phyloP scores from a whole-genome alignment of 2,888 invertebrate genomes.

The Pseudococcus jackbeardsleyi region DNA sequence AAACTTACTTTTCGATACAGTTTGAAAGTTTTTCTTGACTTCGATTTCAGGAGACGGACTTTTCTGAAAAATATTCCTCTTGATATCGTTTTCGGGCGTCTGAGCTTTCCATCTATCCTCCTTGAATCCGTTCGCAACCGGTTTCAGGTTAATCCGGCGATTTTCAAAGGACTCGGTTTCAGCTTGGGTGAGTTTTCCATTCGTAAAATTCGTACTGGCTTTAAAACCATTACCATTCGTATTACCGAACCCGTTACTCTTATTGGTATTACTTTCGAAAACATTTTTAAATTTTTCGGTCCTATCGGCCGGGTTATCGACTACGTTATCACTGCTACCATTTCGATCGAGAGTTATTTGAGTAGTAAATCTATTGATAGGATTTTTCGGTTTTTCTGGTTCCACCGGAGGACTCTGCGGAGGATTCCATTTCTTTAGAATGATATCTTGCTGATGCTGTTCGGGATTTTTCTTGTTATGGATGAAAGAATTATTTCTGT shows the following conservation, averaged over 20 bases:
- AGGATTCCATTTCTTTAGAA: conserved; percentile 53
- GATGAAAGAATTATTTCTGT: neutral
- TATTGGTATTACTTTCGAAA: conserved; percentile 22
- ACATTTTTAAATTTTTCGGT: conserved; percentile 36
- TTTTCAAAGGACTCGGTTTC: conserved; percentile 3
- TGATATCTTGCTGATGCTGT: conserved; percentile 58
- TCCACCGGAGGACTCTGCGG: neutral
- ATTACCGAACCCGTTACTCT: neutral
- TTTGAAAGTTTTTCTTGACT: conserved; percentile 17
- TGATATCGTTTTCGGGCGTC: conserved; percentile 17
- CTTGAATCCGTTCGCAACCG: conserved; percentile 3
- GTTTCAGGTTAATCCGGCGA: neutral
- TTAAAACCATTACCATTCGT: neutral
- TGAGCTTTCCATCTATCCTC: conserved; percentile 23
- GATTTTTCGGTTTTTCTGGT: neutral
- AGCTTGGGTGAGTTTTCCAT: neutral
- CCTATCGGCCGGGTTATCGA: neutral
- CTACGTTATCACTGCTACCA: conserved; percentile 17
- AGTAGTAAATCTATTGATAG: neutral
- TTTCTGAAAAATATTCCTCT: conserved; percentile 2
- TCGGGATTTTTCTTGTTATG: conserved; percentile 55
- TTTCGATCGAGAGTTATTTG: conserved; percentile 24
- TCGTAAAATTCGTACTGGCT: conserved; percentile 21
- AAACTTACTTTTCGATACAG: neutral
- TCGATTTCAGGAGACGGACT: neutral